These are phyloP conservation scores for Eurytoma adleriae DNA, from an alignment of 2,888 invertebrate genomes.

Conservation along the genomic window DNA sequence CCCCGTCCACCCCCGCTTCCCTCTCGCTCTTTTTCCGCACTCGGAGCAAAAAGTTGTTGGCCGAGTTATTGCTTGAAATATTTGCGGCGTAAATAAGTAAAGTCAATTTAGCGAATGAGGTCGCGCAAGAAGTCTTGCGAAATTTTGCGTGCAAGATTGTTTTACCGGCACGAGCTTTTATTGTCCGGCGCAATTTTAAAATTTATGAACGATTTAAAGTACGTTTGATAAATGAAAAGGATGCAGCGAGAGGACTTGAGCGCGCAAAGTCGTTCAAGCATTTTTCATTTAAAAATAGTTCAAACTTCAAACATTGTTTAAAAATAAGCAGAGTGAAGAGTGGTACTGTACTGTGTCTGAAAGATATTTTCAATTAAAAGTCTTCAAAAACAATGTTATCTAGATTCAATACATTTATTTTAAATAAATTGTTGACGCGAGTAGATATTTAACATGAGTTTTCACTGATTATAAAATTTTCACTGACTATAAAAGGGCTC, in stretches of 20 bases:
- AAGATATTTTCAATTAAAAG: not conserved
- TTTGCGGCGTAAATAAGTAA: conserved; percentile 41
- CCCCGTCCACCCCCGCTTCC: not conserved
- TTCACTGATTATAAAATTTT: too few species aligned
- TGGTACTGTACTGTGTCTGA: not conserved
- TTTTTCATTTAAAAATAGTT: not conserved
- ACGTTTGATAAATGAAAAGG: not conserved
- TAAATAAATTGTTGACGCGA: too few species aligned
- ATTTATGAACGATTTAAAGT: too few species aligned
- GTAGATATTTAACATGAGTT: too few species aligned
- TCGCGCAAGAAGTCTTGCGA: not conserved
- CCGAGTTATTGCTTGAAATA: conserved; percentile 38
- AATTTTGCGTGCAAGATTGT: conserved; percentile 12
- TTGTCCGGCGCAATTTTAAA: not conserved
- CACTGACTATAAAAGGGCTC: too few species aligned
- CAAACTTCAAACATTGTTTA: not conserved
- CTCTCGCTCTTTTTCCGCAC: conserved; percentile 7
- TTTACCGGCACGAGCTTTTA: not conserved
- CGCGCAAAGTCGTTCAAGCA: not conserved
- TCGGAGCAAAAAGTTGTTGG: conserved; percentile 45
- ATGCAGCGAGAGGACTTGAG: not conserved
- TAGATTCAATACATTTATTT: too few species aligned
- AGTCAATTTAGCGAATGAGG: conserved; percentile 26
- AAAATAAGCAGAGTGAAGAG: not conserved
- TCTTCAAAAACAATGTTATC: too few species aligned